Conservation (phyloP, 2,113 vertebrate genomes). For the Struthidea cinerea region DNA sequence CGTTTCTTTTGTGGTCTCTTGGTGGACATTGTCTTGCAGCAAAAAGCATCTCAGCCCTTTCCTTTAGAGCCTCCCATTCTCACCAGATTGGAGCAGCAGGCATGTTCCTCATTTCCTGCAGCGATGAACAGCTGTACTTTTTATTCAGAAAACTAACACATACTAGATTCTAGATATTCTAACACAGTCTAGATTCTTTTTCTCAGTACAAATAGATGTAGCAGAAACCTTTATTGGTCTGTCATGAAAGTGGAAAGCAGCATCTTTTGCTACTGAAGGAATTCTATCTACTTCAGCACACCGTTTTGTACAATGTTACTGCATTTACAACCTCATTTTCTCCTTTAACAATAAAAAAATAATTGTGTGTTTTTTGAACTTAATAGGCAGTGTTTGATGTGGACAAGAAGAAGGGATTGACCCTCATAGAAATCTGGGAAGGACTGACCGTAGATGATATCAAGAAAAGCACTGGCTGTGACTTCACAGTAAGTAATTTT, state of each 20-base stretch:
- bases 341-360: neutral
- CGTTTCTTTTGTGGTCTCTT: neutral
- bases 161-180: neutral
- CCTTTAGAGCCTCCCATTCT: neutral
- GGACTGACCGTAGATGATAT: conserved; percentile 90
- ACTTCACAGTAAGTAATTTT: conserved; percentile 82
- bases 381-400: conserved; percentile 93
- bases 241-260: neutral
- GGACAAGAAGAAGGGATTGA: conserved; percentile 87
- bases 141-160: neutral
- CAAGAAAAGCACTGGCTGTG: conserved; percentile 87
- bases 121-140: neutral
- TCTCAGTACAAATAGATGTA: neutral
- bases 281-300: neutral
- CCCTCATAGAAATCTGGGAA: conserved; percentile 90
- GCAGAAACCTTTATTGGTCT: neutral
- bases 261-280: neutral
- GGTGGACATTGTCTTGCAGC: neutral
- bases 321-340: neutral
- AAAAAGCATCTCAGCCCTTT: neutral
- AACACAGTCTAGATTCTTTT: neutral
- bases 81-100: neutral
- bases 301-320: neutral
- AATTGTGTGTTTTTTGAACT: neutral
- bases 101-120: neutral